Base-by-base conservation (phyloP, 2,797 vertebrate species). In the Hippopotamyrus pictus region DNA sequence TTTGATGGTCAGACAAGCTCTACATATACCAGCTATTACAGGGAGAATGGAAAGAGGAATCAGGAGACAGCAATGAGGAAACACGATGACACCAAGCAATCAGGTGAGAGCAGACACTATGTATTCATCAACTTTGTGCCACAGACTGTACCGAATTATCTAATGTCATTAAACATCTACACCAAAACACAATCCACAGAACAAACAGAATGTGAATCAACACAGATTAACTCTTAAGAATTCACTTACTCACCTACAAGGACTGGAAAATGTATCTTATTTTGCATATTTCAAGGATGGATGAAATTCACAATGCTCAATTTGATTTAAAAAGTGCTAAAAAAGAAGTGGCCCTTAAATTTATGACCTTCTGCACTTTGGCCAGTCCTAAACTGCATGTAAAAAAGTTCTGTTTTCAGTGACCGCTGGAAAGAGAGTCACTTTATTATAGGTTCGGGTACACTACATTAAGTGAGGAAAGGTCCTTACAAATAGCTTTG, bases 91-190 rank as follows among this genome's bases (percentile, higher is more conserved):
- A 89, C 62, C 48, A 89, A 73, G 41, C 88, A 53, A 87, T 73
- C 84, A 53, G 12, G 22, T 89, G 87, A 90, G 87, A 92, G 90
- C 82, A 89, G 53, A 51, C 82, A 88, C 89, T 88, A 51, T 51
- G 89, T 83, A 84, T 90, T 33, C 53, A 88, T 88, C 90, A 90
- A 89, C 88, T 91, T 89, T 87, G 88, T 83, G 89, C 62, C 86
- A 83, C 87, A 89, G 41, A 90, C 57, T 88, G 19, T 90, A 87
- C 86, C 51, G 62, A 87, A 91, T 86, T 86, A 62, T n/a, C 25
- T 86, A 12, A 53, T 51, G 8, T n/a, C 12, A 5, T 86, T 7
- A 19, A 37, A 54, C 85, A 19, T 57, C 85, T 37, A 87, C 33
- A 87, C 17, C 6, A 37, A 59, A 51, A 87, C 51, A 57, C 5